Percentiles rank a stretch among this genome's conserved stretches.
Evolutionary conservation across 1,140 invertebrate species (phyloP).

Genomic region (Ooceraea biroi): DNA sequence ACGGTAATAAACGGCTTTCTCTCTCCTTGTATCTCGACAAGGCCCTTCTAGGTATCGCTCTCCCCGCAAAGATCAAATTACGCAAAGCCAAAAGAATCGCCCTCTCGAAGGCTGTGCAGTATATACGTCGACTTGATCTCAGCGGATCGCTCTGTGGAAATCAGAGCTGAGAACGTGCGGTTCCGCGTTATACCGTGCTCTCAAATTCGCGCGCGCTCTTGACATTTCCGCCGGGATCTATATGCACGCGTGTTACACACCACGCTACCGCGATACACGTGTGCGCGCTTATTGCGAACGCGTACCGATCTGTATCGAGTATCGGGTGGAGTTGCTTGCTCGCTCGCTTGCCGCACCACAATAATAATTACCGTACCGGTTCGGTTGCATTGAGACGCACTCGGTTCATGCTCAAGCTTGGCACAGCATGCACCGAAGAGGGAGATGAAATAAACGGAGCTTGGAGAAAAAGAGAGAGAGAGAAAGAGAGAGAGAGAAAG

Average conservation of each 20-base stretch:
- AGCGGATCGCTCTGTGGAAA: conserved; percentile 8
- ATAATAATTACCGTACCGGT: conserved; percentile 61
- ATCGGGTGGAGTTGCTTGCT: conserved; percentile 39
- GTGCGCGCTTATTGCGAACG: neutral
- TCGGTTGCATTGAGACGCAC: conserved; percentile 47
- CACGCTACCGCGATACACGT: conserved; percentile 31
- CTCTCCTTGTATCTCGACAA: conserved; percentile 11
- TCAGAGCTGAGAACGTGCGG: conserved; percentile 18
- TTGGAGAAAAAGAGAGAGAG: conserved; percentile 16
- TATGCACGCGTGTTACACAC: conserved; percentile 34
- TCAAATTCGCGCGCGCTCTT: conserved; percentile 29
- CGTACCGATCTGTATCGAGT: conserved; percentile 51
- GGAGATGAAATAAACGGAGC: conserved; percentile 41
- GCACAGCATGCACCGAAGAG: conserved; percentile 23
- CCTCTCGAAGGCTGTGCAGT: conserved; percentile 22
- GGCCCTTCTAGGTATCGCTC: conserved; percentile 30
- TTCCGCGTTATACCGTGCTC: conserved; percentile 8
- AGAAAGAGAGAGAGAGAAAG: neutral
- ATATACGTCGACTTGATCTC: conserved; percentile 25
- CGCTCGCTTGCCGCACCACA: neutral
- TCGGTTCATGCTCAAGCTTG: conserved; percentile 16
- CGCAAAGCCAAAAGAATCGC: conserved; percentile 48
- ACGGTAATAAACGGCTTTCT: conserved; percentile 42
- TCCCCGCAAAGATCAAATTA: conserved; percentile 38
- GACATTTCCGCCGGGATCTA: conserved; percentile 25